Conservation (phyloP, 2,113 vertebrate species). For the Dolichallabes microphthalmus region DNA sequence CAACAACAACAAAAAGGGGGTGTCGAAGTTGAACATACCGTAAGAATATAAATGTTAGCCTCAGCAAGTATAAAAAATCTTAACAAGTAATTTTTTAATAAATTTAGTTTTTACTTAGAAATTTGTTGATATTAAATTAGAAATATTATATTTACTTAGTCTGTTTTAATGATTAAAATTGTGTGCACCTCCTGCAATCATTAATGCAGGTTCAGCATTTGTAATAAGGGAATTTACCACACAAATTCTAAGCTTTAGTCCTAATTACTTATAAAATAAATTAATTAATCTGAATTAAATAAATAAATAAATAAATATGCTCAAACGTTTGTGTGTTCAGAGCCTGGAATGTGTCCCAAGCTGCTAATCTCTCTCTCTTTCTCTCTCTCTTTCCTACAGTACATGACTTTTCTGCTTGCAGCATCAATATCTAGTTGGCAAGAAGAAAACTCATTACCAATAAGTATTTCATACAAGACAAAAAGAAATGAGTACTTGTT, state of each 20-base stretch:
- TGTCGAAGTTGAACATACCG: no score
- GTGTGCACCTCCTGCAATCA: no score
- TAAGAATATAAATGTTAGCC: no score
- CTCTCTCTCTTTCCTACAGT: neutral
- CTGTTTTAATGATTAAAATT: neutral
- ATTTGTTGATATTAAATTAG: no score
- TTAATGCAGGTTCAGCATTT: neutral
- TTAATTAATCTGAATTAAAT: neutral
- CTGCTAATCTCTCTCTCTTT: conserved; percentile 2
- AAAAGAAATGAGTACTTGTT: neutral
- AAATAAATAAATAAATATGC: neutral
- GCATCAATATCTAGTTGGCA: neutral
- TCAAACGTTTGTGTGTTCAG: neutral
- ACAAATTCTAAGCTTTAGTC: neutral
- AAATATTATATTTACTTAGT: no score
- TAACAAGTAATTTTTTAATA: no score
- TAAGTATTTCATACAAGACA: neutral
- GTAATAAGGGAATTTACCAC: neutral
- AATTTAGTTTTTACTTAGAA: no score
- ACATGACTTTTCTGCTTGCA: neutral
- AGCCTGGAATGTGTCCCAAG: neutral
- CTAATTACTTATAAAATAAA: neutral
- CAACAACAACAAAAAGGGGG: no score
- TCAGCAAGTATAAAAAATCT: no score
- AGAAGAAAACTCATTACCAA: neutral